Evolutionary conservation across 2,113 vertebrate species (phyloP).

Genomic region (Anthoscopus minutus): DNA sequence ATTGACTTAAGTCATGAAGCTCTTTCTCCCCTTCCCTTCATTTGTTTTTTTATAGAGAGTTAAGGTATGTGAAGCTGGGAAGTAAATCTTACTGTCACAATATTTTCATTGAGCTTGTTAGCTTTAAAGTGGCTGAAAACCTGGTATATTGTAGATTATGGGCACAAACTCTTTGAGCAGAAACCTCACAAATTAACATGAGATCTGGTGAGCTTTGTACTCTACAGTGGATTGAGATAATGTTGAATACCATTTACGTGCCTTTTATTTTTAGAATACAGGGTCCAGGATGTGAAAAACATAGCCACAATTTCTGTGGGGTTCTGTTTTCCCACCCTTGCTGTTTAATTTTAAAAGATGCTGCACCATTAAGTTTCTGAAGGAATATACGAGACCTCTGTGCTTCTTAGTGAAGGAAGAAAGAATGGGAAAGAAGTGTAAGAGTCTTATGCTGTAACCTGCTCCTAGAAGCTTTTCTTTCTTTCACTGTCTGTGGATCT

Average conservation of each 20-base stretch:
- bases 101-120: not conserved
- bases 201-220: not conserved
- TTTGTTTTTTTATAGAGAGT: not conserved
- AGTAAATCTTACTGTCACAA: not conserved
- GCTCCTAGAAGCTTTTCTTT: not conserved
- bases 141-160: not conserved
- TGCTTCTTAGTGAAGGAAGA: not conserved
- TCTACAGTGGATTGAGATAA: not conserved
- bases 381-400: not conserved
- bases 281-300: not conserved
- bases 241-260: not conserved
- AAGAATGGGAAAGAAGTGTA: not conserved
- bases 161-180: not conserved
- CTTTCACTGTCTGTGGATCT: not conserved
- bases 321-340: not conserved
- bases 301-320: not conserved
- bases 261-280: conserved; percentile 25
- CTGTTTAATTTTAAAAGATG: not conserved
- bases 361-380: not conserved
- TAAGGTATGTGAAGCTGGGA: not conserved
- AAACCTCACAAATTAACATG: not conserved
- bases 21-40: not conserved
- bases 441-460: not conserved
- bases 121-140: not conserved
- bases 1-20: not conserved